Percentiles rank a stretch among this genome's conserved stretches.
Evolutionary conservation across 2,888 invertebrate genomes (phyloP).

Genomic region (Chouioia cunea): DNA sequence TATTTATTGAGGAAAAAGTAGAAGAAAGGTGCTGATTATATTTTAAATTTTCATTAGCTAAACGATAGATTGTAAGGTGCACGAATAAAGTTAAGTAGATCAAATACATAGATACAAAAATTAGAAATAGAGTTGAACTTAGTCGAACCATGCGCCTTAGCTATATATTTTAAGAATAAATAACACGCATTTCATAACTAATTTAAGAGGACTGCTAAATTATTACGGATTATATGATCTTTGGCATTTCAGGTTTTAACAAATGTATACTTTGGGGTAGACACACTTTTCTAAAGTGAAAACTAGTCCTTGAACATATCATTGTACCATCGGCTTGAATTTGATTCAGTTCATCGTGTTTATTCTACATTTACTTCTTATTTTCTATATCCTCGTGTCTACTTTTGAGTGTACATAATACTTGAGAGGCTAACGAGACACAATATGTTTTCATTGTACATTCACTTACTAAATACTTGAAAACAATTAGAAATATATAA

Average conservation of each 20-base stretch:
- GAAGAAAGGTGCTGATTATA: constrained; percentile 21
- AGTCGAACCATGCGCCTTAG: constrained; percentile 27
- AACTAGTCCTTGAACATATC: constrained; percentile 42
- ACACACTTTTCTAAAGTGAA: constrained; percentile 35
- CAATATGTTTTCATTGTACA: too few species aligned
- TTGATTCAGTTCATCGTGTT: not conserved
- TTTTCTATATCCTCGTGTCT: constrained; percentile 1
- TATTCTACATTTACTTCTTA: not conserved
- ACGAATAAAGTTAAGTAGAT: too few species aligned
- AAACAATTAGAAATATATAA: too few species aligned
- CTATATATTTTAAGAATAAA: constrained; percentile 22
- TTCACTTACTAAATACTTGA: too few species aligned
- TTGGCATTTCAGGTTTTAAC: constrained; percentile 66
- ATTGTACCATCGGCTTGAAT: constrained; percentile 12
- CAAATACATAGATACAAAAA: constrained; percentile 1
- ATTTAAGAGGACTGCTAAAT: constrained; percentile 51
- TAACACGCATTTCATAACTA: constrained; percentile 28
- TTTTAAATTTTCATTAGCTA: too few species aligned
- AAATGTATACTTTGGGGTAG: constrained; percentile 65
- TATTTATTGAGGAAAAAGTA: constrained; percentile 6
- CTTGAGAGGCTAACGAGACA: constrained; percentile 5
- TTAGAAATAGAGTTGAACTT: constrained; percentile 30
- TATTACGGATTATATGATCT: constrained; percentile 62
- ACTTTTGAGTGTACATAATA: not conserved
- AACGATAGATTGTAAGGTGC: too few species aligned